A percentile compares a stretch with the other conserved stretches of the same genome.
phyloP scores from a whole-genome alignment of 2,797 vertebrate genomes.

The Ctenosaura bakeri region DNA sequence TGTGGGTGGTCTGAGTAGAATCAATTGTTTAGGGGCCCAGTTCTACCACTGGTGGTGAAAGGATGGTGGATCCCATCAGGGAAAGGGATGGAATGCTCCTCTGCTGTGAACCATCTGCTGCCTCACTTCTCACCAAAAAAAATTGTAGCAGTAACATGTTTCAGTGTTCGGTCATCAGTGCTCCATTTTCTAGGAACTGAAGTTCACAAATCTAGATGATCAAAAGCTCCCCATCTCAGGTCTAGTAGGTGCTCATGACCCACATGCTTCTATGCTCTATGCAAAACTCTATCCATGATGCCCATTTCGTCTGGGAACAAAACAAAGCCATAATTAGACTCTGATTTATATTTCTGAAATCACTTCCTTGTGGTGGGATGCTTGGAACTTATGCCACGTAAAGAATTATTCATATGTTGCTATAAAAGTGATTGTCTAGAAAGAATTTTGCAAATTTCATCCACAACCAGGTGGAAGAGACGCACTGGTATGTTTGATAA shows the following conservation, averaged over 20 bases:
- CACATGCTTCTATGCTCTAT: background rate
- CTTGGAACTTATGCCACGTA: background rate
- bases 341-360: background rate
- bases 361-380: background rate
- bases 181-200: background rate
- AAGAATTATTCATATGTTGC: background rate
- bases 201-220: background rate
- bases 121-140: no score
- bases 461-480: background rate
- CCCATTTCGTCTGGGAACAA: background rate
- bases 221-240: background rate
- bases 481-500: no score
- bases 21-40: no score
- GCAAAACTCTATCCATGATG: background rate
- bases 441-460: background rate
- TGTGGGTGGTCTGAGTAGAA: no score
- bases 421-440: background rate
- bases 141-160: no score
- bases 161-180: no score
- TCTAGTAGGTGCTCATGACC: background rate
- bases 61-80: no score
- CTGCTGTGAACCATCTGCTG: no score
- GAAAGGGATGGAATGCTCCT: no score
- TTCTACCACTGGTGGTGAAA: no score
- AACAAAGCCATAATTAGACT: background rate